phyloP scores from a whole-genome alignment of 1,140 invertebrate species.

The Propsilocerus akamusi region DNA sequence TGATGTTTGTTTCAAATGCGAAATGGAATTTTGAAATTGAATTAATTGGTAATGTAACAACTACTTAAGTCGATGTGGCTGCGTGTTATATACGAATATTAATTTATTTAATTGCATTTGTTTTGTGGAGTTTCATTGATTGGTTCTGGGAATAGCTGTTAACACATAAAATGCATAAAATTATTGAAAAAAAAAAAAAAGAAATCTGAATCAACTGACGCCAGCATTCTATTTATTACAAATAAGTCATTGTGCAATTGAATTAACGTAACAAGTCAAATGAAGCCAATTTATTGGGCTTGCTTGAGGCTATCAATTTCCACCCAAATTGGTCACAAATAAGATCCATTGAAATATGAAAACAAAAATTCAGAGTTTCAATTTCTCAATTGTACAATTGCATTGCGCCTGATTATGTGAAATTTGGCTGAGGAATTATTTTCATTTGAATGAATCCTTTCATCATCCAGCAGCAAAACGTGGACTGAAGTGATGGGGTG shows the following conservation, averaged over 20 bases:
- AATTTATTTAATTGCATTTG: slow-evolving; percentile 4
- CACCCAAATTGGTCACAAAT: not conserved
- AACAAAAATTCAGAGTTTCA: not conserved
- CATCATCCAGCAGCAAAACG: not conserved
- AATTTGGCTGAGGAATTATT: not conserved
- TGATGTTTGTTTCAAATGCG: not conserved
- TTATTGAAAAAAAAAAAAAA: not conserved
- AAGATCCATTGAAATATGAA: not conserved
- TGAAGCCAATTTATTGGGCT: not conserved
- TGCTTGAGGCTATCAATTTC: not conserved
- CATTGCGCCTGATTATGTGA: not conserved
- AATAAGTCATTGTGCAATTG: not conserved
- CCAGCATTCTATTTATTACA: not conserved
- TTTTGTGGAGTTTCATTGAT: slow-evolving; percentile 2
- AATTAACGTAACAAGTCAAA: not conserved
- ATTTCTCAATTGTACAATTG: too few relatives aligned
- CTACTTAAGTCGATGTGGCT: not conserved
- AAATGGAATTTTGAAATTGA: slow-evolving; percentile 3
- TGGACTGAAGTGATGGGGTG: not conserved
- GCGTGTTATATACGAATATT: not conserved
- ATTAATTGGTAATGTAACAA: not conserved
- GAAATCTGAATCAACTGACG: not conserved
- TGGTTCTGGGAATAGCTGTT: not conserved
- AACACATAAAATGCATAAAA: slow-evolving; percentile 1
- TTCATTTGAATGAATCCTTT: not conserved